Evolutionary conservation across 2,888 invertebrate species (phyloP).

Genomic region (Conus canariensis): DNA sequence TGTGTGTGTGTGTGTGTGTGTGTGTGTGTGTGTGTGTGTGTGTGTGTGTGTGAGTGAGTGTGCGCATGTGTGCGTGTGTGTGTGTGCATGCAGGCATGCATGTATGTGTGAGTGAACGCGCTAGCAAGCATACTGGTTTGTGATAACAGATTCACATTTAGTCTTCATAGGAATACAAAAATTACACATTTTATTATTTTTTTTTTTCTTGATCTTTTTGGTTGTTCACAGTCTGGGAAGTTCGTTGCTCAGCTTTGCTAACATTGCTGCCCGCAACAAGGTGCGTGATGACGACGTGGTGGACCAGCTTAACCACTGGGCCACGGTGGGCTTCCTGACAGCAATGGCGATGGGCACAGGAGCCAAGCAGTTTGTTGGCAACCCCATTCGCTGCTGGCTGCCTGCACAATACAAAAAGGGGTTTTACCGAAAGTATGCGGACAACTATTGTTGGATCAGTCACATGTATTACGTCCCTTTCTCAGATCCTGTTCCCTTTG

Average conservation of each 20-base stretch:
- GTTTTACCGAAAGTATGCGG: constrained; percentile 49
- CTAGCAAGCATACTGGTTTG: too few species aligned
- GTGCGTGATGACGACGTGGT: constrained; percentile 48
- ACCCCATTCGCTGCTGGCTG: constrained; percentile 57
- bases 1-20: too few species aligned
- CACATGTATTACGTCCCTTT: constrained; percentile 56
- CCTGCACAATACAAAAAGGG: constrained; percentile 53
- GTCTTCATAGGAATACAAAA: too few species aligned
- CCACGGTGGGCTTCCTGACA: constrained; percentile 43
- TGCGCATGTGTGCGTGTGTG: too few species aligned
- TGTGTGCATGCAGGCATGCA: too few species aligned
- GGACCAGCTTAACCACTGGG: constrained; percentile 54
- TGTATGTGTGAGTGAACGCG: too few species aligned
- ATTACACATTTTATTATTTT: too few species aligned
- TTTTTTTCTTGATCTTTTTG: too few species aligned
- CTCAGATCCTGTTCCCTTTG: constrained; percentile 48
- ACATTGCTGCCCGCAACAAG: constrained; percentile 35
- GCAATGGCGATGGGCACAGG: constrained; percentile 50
- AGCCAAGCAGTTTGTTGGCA: constrained; percentile 56
- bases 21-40: too few species aligned
- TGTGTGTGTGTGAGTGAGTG: too few species aligned
- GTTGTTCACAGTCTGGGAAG: constrained; percentile 5
- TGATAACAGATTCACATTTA: too few species aligned
- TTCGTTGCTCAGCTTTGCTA: constrained; percentile 33
- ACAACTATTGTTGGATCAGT: constrained; percentile 55